These are phyloP conservation scores for Puntigrus tetrazona DNA, from an alignment of 2,113 vertebrate species.

Conservation along the genomic window DNA sequence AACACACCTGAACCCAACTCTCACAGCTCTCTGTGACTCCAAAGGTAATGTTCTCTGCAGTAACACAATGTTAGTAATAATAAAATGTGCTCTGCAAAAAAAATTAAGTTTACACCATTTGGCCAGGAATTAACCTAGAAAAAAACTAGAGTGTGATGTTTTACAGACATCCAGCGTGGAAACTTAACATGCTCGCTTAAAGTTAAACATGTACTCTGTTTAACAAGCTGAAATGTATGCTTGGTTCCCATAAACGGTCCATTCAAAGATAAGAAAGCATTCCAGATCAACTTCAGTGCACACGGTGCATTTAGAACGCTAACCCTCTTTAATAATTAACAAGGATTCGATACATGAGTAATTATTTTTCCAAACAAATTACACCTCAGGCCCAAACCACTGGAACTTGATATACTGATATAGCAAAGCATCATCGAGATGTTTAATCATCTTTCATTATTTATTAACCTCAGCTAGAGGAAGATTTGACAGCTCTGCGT, in stretches of 20 bases:
- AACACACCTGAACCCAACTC: neutral
- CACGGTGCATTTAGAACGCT: constrained; percentile 63
- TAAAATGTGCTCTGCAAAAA: constrained; percentile 17
- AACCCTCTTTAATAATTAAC: constrained; percentile 76
- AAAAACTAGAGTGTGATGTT: constrained; percentile 17
- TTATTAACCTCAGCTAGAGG: constrained; percentile 70
- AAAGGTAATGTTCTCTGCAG: constrained; percentile 27
- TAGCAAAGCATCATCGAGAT: constrained; percentile 66
- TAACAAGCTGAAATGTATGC: constrained; percentile 39
- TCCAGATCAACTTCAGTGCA: constrained; percentile 51
- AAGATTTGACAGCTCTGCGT: constrained; percentile 62
- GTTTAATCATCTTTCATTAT: constrained; percentile 80
- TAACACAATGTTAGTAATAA: neutral
- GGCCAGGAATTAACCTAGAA: neutral
- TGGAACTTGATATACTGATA: constrained; percentile 71
- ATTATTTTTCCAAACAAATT: constrained; percentile 81
- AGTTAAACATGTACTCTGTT: constrained; percentile 21
- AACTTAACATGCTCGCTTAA: constrained; percentile 26
- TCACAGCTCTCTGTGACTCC: neutral
- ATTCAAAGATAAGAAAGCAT: constrained; percentile 37
- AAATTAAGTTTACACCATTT: neutral
- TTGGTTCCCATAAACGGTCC: constrained; percentile 1
- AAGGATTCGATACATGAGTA: constrained; percentile 72
- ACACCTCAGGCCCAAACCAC: constrained; percentile 68
- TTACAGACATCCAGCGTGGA: constrained; percentile 28